Percentiles rank a stretch among this genome's conserved stretches.
phyloP scores from a whole-genome alignment of 2,797 vertebrate genomes.

The Pyrocephalus nanus region DNA sequence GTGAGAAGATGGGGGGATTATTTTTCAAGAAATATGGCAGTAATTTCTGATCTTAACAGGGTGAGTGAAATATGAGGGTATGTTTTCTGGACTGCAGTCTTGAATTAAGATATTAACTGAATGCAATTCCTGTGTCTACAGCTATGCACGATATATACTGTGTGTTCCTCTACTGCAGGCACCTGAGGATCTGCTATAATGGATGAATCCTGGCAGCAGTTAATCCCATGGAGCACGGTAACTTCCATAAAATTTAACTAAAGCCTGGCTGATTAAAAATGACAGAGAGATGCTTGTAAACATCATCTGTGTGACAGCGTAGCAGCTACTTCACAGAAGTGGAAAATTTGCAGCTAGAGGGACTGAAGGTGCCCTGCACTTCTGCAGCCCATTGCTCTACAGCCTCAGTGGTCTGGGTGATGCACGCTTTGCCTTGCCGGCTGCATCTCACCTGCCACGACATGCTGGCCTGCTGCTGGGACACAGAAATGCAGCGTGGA shows the following conservation, averaged over 20 bases:
- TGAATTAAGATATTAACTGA: not conserved
- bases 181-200: not conserved
- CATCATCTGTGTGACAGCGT: not conserved
- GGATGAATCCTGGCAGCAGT: not conserved
- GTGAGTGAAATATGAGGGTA: not conserved
- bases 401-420: not conserved
- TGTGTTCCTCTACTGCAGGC: not conserved
- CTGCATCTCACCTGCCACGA: rapidly evolving
- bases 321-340: not conserved
- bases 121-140: not conserved
- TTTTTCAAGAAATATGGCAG: not conserved
- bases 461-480: not conserved
- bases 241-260: not conserved
- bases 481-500: not conserved
- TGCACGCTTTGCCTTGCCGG: not conserved
- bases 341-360: not conserved
- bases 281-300: not conserved
- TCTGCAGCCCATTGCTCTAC: not conserved
- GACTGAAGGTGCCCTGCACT: not conserved
- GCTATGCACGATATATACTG: not conserved
- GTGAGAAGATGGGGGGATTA: not conserved
- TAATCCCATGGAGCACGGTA: not conserved
- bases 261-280: not conserved
- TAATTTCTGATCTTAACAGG: not conserved
- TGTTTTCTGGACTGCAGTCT: not conserved